Evolutionary conservation across 2,888 invertebrate species (phyloP), one percentile per base, ranked within the genome.

Genomic region (Parochlus steinenii): DNA sequence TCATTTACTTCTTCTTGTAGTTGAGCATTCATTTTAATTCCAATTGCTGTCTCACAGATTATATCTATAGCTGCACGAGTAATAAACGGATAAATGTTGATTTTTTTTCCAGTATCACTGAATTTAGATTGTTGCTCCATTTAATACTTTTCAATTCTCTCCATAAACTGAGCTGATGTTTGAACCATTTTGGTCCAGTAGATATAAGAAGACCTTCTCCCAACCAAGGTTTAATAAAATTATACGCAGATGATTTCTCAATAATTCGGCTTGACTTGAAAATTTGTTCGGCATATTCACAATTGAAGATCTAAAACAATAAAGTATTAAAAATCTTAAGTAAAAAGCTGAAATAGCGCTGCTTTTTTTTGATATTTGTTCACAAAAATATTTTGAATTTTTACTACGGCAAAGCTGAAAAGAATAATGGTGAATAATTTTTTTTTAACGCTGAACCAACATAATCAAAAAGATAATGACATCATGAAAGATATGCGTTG

Each of bases 11-110:
- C 54, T 19, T 55, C 54, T 51, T 80, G 79, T 23, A 23, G 53
- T 54, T 81, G 75, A 1, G 78, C 75, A 46, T 74, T 62, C 1
- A 79, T 57, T 26, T 64, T 63, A 16, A 67, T 64, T 2, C 80
- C 82, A 81, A 83, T 83, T n/a, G 81, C 74, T 4, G 78, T 73
- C 55, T 81, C 64, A 49, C 65, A 64, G 36, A 69, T 65, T 25
- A 65, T 61, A 46, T 68, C 68, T 39, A 70, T 50, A 6, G 57
- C 64, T 56, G 55, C 72, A 34, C 52, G 61, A 46, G 61, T 59
- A 2, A 74, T 54, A 12, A 66, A 55, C 4, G 69, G 68, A 42
- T 67, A 69, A 25, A 74, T 48, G 47, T 77, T 63, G 15, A 71
- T 46, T 2, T 52, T 43, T 26, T 36, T 37, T 30, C 62, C 58